Evolutionary conservation across 2,113 vertebrate species (phyloP).

Genomic region (Podilymbus podiceps): DNA sequence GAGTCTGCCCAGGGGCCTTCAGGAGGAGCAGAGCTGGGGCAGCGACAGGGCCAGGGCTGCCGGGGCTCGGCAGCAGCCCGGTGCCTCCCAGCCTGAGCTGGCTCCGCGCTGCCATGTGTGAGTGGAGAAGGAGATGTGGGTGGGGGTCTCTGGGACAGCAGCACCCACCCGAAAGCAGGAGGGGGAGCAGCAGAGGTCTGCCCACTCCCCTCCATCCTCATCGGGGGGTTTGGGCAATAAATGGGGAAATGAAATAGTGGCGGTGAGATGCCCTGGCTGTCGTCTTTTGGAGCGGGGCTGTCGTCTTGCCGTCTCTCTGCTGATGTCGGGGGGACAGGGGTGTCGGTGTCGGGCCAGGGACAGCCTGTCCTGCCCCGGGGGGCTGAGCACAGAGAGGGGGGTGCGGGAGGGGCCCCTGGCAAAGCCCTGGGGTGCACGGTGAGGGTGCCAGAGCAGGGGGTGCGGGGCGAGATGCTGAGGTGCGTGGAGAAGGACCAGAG

Average conservation of each 20-base stretch:
- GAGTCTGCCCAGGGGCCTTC: not conserved
- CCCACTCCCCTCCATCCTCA: not conserved
- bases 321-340: accelerated
- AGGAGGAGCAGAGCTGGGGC: not conserved
- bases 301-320: not conserved
- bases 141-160: not conserved
- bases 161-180: not conserved
- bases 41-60: accelerated
- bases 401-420: accelerated
- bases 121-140: not conserved
- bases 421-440: not conserved
- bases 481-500: not conserved
- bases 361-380: not conserved
- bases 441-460: too few relatives aligned
- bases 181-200: not conserved
- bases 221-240: not conserved
- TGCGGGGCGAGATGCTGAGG: too few relatives aligned
- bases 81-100: not conserved
- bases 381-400: accelerated
- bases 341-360: not conserved
- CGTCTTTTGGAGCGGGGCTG: accelerated
- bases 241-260: not conserved
- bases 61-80: not conserved
- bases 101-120: accelerated
- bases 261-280: not conserved